These are phyloP conservation scores for Cichlasoma orientale DNA, from an alignment of 2,797 vertebrate genomes.

Conservation along the genomic window DNA sequence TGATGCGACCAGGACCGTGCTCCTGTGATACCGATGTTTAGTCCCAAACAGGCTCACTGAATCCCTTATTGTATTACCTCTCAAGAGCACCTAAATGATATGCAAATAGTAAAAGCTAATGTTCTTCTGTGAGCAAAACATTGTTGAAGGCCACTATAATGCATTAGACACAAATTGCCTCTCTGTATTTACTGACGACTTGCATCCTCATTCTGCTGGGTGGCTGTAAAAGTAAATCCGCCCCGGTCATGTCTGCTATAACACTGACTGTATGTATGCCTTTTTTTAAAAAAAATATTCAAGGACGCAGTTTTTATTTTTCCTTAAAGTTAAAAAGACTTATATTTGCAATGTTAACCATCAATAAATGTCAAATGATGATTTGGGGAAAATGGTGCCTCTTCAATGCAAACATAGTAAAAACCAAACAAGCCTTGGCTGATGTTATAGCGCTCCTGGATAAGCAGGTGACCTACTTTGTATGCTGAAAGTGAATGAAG, in stretches of 20 bases:
- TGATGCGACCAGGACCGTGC: slow-evolving; percentile 17
- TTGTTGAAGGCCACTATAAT: slow-evolving; percentile 7
- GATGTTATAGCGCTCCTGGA: background rate
- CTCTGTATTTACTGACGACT: background rate
- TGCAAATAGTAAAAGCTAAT: slow-evolving; percentile 42
- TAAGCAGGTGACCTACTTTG: background rate
- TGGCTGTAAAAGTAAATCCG: slow-evolving; percentile 4
- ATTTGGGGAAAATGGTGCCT: background rate
- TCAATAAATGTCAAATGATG: background rate
- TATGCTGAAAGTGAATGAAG: background rate
- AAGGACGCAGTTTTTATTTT: background rate
- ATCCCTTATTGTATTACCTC: slow-evolving; percentile 12
- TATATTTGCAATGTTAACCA: slow-evolving; percentile 1
- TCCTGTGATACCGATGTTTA: slow-evolving; percentile 13
- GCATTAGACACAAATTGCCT: background rate
- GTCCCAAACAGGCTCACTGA: slow-evolving; percentile 15
- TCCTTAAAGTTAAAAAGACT: slow-evolving; percentile 12
- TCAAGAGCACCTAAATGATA: slow-evolving; percentile 25
- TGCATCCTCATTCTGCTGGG: slow-evolving; percentile 3
- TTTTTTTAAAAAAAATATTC: background rate
- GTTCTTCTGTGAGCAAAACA: slow-evolving; percentile 21
- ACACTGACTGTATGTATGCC: background rate
- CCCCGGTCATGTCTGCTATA: slow-evolving; percentile 13
- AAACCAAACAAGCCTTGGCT: background rate
- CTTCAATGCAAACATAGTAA: background rate